A percentile compares a stretch with the other conserved stretches of the same genome.
Conservation (phyloP, 2,888 invertebrate genomes). For the Epicampocera succincta region DNA sequence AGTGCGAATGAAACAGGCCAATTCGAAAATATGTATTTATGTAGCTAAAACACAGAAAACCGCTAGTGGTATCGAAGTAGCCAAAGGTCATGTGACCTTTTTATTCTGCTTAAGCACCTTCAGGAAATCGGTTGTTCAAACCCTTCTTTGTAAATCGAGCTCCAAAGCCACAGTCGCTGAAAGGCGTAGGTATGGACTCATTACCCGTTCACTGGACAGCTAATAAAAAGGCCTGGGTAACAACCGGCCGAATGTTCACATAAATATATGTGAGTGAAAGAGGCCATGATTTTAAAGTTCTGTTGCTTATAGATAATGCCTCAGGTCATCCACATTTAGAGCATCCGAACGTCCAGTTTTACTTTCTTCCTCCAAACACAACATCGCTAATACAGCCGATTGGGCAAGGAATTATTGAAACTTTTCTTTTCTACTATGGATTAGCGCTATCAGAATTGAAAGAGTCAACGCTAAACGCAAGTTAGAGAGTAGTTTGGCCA, state of each 20-base stretch:
- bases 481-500: background rate
- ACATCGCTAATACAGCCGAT: conserved; percentile 73
- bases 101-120: conserved; percentile 73
- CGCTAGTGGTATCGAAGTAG: conserved; percentile 69
- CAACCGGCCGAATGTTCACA: too few species aligned
- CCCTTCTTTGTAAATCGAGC: conserved; percentile 71
- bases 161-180: conserved; percentile 64
- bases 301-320: conserved; percentile 71
- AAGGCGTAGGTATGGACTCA: conserved; percentile 71
- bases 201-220: conserved; percentile 73
- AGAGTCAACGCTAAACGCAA: background rate
- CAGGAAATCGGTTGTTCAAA: conserved; percentile 68
- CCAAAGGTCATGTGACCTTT: conserved; percentile 74
- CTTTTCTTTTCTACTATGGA: conserved; percentile 56
- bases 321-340: conserved; percentile 70
- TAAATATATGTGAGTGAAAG: conserved; percentile 36
- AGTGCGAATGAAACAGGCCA: conserved; percentile 74
- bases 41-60: conserved; percentile 74
- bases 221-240: conserved; percentile 72
- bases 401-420: conserved; percentile 71
- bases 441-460: conserved; percentile 10
- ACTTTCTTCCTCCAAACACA: conserved; percentile 74
- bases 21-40: conserved; percentile 74
- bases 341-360: conserved; percentile 68
- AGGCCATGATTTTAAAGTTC: conserved; percentile 69